A percentile compares a stretch with the other conserved stretches of the same genome.
Evolutionary conservation across 2,797 vertebrate species (phyloP).

Genomic region (Oophaga sylvatica): DNA sequence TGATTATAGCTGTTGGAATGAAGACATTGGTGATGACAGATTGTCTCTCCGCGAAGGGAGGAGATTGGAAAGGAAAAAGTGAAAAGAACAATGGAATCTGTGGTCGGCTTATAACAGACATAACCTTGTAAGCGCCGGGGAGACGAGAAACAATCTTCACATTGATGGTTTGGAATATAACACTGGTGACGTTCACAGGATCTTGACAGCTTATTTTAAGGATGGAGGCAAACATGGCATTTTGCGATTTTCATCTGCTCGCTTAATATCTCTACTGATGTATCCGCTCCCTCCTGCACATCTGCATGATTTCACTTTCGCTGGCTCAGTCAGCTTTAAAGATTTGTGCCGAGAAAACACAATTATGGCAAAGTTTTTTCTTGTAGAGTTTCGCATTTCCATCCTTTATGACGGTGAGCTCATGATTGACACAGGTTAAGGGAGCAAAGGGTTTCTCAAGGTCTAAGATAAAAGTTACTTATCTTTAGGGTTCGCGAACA

Average conservation of each 20-base stretch:
- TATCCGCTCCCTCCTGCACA: conserved; percentile 9
- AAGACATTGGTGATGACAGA: conserved; percentile 59
- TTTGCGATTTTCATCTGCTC: conserved; percentile 43
- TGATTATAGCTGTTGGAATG: conserved; percentile 55
- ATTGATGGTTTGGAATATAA: conserved; percentile 37
- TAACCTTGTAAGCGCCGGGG: conserved; percentile 42
- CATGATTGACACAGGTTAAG: no score
- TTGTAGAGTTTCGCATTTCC: background rate
- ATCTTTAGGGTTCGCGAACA: no score
- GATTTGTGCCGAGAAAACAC: conserved; percentile 1
- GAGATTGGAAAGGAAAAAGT: conserved; percentile 51
- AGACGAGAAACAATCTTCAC: conserved; percentile 45
- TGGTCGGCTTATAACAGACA: conserved; percentile 33
- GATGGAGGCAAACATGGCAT: conserved; percentile 46
- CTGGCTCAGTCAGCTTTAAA: conserved; percentile 26
- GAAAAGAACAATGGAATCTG: conserved; percentile 42
- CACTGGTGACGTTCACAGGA: conserved; percentile 14
- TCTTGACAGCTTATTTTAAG: conserved; percentile 56
- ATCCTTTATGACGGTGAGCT: background rate
- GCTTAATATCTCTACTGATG: conserved; percentile 43
- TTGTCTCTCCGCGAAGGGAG: conserved; percentile 48
- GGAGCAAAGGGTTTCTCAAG: no score
- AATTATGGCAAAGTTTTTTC: background rate
- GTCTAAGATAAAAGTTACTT: no score
- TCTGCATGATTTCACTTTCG: conserved; percentile 50